Percentiles rank a stretch among this genome's conserved stretches.
Evolutionary conservation across 2,888 invertebrate species (phyloP).

Genomic region (Pemphredon lugubris): DNA sequence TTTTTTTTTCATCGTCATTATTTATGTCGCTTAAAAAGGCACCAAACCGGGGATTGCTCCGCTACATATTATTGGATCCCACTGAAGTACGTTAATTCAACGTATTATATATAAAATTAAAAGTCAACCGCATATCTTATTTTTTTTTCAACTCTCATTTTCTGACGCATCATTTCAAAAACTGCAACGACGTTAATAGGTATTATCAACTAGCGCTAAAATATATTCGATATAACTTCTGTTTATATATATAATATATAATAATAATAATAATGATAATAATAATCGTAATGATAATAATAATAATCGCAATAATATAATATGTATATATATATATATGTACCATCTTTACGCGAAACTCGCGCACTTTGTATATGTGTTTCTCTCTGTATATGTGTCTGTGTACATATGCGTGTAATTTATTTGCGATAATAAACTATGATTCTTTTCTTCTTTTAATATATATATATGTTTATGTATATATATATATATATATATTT

Average conservation of each 20-base stretch:
- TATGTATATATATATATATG: slow-evolving; percentile 54
- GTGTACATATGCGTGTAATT: slow-evolving; percentile 73
- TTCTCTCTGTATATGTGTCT: slow-evolving; percentile 67
- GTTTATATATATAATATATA: slow-evolving; percentile 74
- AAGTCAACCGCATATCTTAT: slow-evolving; percentile 66
- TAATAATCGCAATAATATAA: slow-evolving; percentile 69
- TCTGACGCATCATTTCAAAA: slow-evolving; percentile 78
- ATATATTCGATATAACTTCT: slow-evolving; percentile 80
- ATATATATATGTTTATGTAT: slow-evolving; percentile 68
- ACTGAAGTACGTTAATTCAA: slow-evolving; percentile 75
- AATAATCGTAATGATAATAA: slow-evolving; percentile 70
- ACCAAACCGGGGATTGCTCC: slow-evolving; percentile 79
- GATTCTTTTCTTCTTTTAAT: slow-evolving; percentile 67
- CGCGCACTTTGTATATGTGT: slow-evolving; percentile 62
- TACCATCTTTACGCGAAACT: slow-evolving; percentile 48
- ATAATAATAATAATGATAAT: slow-evolving; percentile 54
- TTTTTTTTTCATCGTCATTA: slow-evolving; percentile 61
- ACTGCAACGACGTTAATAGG: slow-evolving; percentile 80
- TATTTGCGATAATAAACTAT: slow-evolving; percentile 76
- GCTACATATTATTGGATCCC: slow-evolving; percentile 72
- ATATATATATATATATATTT: slow-evolving; percentile 67
- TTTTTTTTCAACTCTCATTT: slow-evolving; percentile 70
- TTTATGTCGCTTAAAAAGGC: slow-evolving; percentile 77
- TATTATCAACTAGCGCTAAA: slow-evolving; percentile 80
- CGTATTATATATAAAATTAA: slow-evolving; percentile 77